Evolutionary conservation across 2,888 invertebrate species (phyloP), one percentile per base, ranked within the genome.

Genomic region (Cerceris ruficornis): DNA sequence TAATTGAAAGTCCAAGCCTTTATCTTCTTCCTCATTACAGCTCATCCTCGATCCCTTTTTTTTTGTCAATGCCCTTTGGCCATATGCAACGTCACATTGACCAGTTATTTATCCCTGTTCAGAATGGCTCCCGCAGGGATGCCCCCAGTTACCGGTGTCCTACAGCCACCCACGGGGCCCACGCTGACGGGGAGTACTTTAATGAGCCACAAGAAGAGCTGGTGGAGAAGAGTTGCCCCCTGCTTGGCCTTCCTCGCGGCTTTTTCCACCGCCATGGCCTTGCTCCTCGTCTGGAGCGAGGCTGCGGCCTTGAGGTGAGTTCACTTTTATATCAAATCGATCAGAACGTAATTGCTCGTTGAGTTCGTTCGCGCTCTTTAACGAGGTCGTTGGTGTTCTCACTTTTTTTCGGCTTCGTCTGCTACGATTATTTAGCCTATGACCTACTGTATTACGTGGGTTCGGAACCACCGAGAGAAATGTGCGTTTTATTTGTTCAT

Each of bases 251-350:
- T 96, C 93, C 94, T 96, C 82, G 93, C 96, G 78, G 96, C 96
- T 9, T 97, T 97, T 93, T 96, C 96, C 74, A 96, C 96, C 43
- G 96, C 96, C 43, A 96, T 96, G 95, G 95, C 96, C 11, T 94
- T 96, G 89, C 93, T 97, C 82, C 94, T 96, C 58, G 94, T 96
- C 84, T 96, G 96, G 92, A 96, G 96, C 95, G 96, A 96, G 91
- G 96, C 96, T 86, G 96, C 89, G 52, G 88, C 89, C n/a, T 80
- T 90, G 95, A 93, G 96, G 96, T 96, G 92, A 50, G 46, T 11
- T 46, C n/a, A 52, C 9, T 52, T 52, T 52, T 13, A 46, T 46
- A 11, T 13, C 46, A 11, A 11, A 46, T 46, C 11, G 8, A 11
- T 46, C 9, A 46, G 46, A 11, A 46, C 2, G 46, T 46, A 46